phyloP scores from a whole-genome alignment of 2,797 vertebrate species.

The Sphenodon punctatus region DNA sequence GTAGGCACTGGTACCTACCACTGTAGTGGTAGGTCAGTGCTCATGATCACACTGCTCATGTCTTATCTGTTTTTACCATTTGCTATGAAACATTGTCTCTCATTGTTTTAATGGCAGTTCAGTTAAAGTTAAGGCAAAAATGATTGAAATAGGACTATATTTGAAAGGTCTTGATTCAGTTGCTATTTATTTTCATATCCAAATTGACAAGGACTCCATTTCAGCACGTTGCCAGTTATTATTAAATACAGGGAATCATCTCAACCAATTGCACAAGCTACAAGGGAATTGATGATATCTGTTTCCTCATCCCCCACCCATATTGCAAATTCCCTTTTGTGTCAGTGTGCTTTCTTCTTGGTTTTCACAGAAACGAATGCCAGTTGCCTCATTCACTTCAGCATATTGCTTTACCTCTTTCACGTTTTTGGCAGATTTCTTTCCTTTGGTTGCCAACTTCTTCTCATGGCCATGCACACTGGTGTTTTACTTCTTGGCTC shows the following conservation, averaged over 20 bases:
- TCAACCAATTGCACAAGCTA: background rate
- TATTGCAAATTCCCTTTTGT: background rate
- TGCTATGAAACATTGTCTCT: background rate
- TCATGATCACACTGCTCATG: too few species aligned
- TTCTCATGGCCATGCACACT: background rate
- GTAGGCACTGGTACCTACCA: too few species aligned
- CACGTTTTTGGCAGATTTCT: background rate
- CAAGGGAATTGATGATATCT: background rate
- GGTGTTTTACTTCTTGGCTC: background rate
- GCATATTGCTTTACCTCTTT: background rate
- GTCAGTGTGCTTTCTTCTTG: background rate
- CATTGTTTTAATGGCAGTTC: background rate
- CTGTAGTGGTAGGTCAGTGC: too few species aligned
- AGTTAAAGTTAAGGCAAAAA: background rate
- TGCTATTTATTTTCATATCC: conserved; percentile 11
- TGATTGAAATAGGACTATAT: conserved; percentile 10
- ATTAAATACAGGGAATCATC: background rate
- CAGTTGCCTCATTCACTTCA: background rate
- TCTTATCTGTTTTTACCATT: background rate
- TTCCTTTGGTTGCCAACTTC: background rate
- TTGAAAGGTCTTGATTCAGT: background rate
- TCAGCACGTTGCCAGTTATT: conserved; percentile 6
- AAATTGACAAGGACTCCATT: background rate
- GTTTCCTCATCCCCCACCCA: background rate
- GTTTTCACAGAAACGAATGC: background rate